Evolutionary conservation across 64 coral and sea anemone species (phyloP).

Genomic region (Pachyseris speciosa): DNA sequence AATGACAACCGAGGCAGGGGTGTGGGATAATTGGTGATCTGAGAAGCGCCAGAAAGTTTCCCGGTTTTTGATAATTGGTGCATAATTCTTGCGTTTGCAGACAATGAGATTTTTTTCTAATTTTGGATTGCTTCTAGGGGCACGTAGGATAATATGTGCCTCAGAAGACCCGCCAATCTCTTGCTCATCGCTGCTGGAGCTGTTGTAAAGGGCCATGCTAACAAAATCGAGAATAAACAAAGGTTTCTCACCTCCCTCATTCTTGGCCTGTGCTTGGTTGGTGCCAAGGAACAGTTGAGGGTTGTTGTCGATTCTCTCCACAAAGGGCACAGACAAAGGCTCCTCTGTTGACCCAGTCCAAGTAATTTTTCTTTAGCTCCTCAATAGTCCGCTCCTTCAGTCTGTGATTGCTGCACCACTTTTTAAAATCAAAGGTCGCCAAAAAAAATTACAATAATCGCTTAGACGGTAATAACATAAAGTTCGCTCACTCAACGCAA

Average conservation of each 20-base stretch:
- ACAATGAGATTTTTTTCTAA: slow-evolving; percentile 55
- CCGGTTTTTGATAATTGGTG: not conserved
- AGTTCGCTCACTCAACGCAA: too few species aligned
- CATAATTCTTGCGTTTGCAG: slow-evolving; percentile 29
- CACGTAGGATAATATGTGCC: slow-evolving; percentile 8
- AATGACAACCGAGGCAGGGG: not conserved
- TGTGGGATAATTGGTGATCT: slow-evolving; percentile 7
- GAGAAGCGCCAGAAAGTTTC: not conserved
- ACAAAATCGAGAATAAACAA: slow-evolving; percentile 20
- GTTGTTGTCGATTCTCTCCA: slow-evolving; percentile 14
- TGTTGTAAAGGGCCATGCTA: not conserved
- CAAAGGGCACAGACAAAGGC: not conserved
- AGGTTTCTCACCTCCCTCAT: slow-evolving; percentile 12
- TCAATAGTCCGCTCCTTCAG: not conserved
- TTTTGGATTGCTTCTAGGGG: slow-evolving; percentile 33
- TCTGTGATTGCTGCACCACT: not conserved
- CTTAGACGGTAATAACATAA: too few species aligned
- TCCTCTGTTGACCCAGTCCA: not conserved
- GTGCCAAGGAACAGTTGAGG: slow-evolving; percentile 38
- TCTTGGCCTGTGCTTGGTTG: not conserved
- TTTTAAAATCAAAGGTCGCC: not conserved
- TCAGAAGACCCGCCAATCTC: slow-evolving; percentile 9
- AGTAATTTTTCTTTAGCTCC: not conserved
- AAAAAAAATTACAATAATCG: not conserved
- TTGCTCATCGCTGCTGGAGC: slow-evolving; percentile 6